Evolutionary conservation across 37 sponge, comb jelly and placozoan genomes (phyloP), one percentile per base, ranked within the genome.

Genomic region (Spongilla lacustris): DNA sequence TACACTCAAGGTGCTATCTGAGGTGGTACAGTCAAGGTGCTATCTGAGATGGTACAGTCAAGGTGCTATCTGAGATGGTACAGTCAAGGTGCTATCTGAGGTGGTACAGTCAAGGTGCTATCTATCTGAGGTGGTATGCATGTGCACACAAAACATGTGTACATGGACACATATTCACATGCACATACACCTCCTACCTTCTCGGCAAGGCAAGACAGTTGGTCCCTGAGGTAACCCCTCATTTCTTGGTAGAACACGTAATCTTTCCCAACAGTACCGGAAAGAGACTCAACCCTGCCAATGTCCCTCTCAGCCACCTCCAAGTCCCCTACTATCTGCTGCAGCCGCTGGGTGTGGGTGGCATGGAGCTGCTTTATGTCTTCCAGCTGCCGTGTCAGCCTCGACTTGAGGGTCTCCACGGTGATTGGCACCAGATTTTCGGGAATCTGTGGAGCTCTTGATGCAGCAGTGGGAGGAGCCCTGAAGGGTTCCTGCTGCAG

Each of bases 241-340:
- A 84, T 94, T 33, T 93, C 90, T 46, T 96, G 96, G 75, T 67
- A 96, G 85, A 96, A 93, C 50, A 83, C 73, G 69, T 94, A 96
- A 23, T 69, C 50, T 27, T 74, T 23, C 0, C 78, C 83, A 4
- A 74, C 25, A 21, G 30, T 38, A 8, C 50, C 38, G 11, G 71
- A 26, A 6, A 31, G 80, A 0, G 66, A 41, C 34, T 96, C 92
- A 10, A 85, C 30, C 29, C 25, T 37, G 24, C 3, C 87, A 2
- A 93, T 81, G 30, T 85, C 81, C 14, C 41, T 32, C 66, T 85
- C n/a, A 10, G 95, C 81, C 29, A 69, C 58, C 71, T 34, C 50
- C 69, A 86, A 31, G 74, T 96, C 93, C 0, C 34, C 74, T 23
- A 32, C 66, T 32, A 86, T 36, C 68, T 66, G 73, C 37, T 73